phyloP scores from a whole-genome alignment of 2,888 invertebrate genomes.

The Spisula subtruncata region DNA sequence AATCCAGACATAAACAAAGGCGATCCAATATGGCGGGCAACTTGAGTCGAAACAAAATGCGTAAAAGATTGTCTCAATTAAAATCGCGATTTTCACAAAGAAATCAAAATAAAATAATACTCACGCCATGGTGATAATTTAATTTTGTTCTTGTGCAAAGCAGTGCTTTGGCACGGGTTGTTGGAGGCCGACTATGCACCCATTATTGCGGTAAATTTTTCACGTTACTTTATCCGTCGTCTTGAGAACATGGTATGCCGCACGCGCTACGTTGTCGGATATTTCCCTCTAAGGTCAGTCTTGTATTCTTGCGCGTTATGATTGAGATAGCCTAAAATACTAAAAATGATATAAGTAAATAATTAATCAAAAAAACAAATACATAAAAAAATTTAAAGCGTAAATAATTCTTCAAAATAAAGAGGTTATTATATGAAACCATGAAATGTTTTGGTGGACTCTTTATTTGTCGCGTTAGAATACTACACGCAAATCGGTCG shows the following conservation, averaged over 20 bases:
- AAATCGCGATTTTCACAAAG: not conserved
- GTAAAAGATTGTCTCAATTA: not conserved
- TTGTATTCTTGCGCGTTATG: not conserved
- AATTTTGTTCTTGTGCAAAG: slow-evolving; percentile 75
- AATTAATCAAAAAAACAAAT: not conserved
- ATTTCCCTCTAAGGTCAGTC: slow-evolving; percentile 5
- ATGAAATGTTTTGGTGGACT: not conserved
- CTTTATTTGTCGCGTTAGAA: slow-evolving; percentile 29
- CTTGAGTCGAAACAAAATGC: not conserved
- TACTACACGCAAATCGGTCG: slow-evolving; percentile 36
- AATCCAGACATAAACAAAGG: not conserved
- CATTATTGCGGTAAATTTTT: slow-evolving; percentile 54
- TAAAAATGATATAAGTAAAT: not conserved
- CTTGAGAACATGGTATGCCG: slow-evolving; percentile 59
- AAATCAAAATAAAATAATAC: slow-evolving; percentile 62
- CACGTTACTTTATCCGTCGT: slow-evolving; percentile 42
- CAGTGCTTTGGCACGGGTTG: slow-evolving; percentile 72
- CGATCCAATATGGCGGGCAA: slow-evolving; percentile 36
- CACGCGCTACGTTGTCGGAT: slow-evolving; percentile 24
- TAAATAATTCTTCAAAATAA: not conserved
- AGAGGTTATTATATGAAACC: not conserved
- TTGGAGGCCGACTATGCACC: slow-evolving; percentile 61
- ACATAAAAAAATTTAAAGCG: not conserved
- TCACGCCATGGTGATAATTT: slow-evolving; percentile 82
- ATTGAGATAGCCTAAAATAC: not conserved